Evolutionary conservation across 2,113 vertebrate genomes (phyloP), one percentile per base, ranked within the genome.

Genomic region (Psilopogon haemacephalus): DNA sequence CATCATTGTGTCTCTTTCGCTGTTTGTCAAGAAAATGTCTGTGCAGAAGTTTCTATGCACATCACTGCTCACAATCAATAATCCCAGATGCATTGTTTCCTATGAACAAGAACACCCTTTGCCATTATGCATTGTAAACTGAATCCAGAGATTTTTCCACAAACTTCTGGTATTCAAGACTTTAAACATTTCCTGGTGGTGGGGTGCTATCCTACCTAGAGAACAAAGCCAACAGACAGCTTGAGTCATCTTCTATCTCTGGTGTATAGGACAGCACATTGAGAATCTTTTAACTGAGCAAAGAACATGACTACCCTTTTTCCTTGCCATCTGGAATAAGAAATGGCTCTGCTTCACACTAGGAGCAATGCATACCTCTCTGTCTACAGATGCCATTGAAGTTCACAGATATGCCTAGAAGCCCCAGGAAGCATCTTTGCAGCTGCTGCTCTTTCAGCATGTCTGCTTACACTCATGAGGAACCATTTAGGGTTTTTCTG

Each of bases 1-100:
- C 24, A 33, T 2, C 4, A 1, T 30, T 82, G 3, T 20, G 16
- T 18, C 11, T 32, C 35, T 62, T 82, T 20, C n/a, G 14, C 19
- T 1, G 1, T 46, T 74, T 33, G 5, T 24, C 19, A 58, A 11
- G 32, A 59, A 54, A 40, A 15, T 6, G 2, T 0, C 2, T 20
- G 3, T 19, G 59, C 1, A 1, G 2, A 8, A 10, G 37, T 50
- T 33, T 40, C 32, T 62, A 6, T 2, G 9, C 3, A 3, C 0
- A 0, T 15, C 21, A 14, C 28, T n/a, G 13, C 35, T 75, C 59
- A 42, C 65, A 52, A 42, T 27, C 11, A 38, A 0, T 16, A 48
- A 48, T 3, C 18, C 2, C 37, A 37, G 11, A 2, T 33, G 3
- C 15, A 6, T n/a, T 16, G 54, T 73, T 65, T 19, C 59, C 55